Conservation (phyloP, 2,797 vertebrate species). For the Notoglanidium macrostoma region DNA sequence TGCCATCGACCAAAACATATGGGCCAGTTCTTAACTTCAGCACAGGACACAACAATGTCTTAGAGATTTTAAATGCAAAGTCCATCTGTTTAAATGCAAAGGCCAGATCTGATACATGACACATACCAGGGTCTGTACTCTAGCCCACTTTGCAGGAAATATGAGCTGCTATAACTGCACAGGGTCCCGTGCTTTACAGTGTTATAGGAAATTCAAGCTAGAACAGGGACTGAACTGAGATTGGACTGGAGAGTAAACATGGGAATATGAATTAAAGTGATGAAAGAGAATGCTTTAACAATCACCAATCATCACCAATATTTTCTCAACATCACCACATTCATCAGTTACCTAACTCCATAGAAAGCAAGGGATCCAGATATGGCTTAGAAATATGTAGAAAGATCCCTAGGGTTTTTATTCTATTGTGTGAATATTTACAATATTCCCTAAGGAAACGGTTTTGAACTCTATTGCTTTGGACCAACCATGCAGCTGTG, state of each 20-base stretch:
- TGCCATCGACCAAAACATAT: conserved; percentile 42
- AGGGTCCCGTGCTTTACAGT: neutral
- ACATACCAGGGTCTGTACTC: conserved; percentile 21
- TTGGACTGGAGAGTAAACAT: neutral
- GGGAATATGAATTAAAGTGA: neutral
- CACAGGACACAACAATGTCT: neutral
- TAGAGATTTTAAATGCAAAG: conserved; percentile 14
- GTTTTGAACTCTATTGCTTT: conserved; percentile 25
- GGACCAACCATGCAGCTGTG: conserved; percentile 47
- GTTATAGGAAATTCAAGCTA: conserved; percentile 19
- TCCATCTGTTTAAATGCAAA: conserved; percentile 38
- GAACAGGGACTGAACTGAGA: neutral
- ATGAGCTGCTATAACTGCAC: conserved; percentile 17
- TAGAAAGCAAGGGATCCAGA: conserved; percentile 19
- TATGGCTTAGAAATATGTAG: conserved; percentile 32
- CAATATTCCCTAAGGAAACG: conserved; percentile 27
- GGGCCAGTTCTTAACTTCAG: conserved; percentile 30
- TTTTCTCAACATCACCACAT: neutral
- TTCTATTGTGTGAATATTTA: conserved; percentile 24
- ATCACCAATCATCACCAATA: neutral
- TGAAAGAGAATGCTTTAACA: neutral
- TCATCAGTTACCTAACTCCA: neutral
- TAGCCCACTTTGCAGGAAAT: conserved; percentile 17
- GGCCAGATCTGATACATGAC: conserved; percentile 35
- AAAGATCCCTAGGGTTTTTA: conserved; percentile 13